Conservation (phyloP, 2,113 vertebrate genomes). For the Danionella cerebrum region DNA sequence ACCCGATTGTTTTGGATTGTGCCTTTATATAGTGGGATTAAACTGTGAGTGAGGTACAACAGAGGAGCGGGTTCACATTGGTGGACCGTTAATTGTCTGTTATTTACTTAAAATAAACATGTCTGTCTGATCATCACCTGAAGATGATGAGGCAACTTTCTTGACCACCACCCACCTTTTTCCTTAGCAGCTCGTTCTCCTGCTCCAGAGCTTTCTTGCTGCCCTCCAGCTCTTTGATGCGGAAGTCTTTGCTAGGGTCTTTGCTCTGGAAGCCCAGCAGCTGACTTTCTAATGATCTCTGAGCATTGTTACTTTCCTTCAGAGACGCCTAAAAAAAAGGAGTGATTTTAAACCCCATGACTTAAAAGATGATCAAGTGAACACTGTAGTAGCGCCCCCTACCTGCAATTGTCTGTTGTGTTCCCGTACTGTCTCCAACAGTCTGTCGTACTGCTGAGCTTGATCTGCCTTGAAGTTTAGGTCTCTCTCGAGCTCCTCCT, state of each 20-base stretch:
- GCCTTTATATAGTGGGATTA: no score
- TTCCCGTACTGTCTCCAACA: slow-evolving; percentile 77
- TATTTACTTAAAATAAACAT: no score
- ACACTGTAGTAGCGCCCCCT: not conserved
- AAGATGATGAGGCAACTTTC: no score
- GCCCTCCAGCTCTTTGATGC: slow-evolving; percentile 81
- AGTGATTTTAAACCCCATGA: no score
- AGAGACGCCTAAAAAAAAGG: slow-evolving; percentile 63
- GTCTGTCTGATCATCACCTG: no score
- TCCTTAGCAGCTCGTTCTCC: slow-evolving; percentile 78
- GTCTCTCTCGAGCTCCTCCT: slow-evolving; percentile 75
- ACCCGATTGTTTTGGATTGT: no score
- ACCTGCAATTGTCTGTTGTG: slow-evolving; percentile 91
- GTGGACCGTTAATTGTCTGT: no score
- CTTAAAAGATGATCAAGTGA: not conserved
- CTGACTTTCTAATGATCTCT: slow-evolving; percentile 73
- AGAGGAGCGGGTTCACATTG: no score
- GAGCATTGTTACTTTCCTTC: slow-evolving; percentile 62
- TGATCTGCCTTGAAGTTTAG: slow-evolving; percentile 84
- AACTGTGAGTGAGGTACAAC: no score
- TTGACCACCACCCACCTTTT: slow-evolving; percentile 66
- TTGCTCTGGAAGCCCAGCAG: slow-evolving; percentile 59
- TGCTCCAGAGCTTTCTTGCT: slow-evolving; percentile 75
- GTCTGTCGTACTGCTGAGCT: slow-evolving; percentile 77
- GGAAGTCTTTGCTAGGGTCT: slow-evolving; percentile 73